phyloP scores from a whole-genome alignment of 2,113 vertebrate species.

The Epinephelus fuscoguttatus region DNA sequence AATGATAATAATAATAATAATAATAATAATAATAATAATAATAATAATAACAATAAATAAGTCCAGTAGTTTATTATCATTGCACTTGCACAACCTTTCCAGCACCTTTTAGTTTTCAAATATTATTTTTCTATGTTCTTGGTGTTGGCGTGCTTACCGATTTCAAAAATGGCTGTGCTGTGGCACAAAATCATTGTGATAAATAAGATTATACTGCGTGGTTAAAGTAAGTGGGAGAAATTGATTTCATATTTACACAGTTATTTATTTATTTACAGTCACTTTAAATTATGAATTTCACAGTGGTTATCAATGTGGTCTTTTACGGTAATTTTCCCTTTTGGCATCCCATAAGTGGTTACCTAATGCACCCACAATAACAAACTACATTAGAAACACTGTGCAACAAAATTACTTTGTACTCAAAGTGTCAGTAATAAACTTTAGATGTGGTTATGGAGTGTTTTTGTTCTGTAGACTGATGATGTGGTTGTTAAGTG shows the following conservation, averaged over 20 bases:
- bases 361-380: not conserved
- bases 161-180: too few species aligned
- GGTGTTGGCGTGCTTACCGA: not conserved
- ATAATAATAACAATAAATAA: too few species aligned
- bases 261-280: not conserved
- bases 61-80: too few species aligned
- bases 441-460: conserved; percentile 36
- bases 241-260: not conserved
- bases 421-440: not conserved
- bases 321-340: not conserved
- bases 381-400: conserved; percentile 4
- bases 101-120: not conserved
- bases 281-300: not conserved
- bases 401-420: not conserved
- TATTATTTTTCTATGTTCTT: not conserved
- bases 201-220: not conserved
- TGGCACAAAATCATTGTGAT: too few species aligned
- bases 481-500: conserved; percentile 21
- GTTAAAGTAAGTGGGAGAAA: not conserved
- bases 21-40: too few species aligned
- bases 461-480: conserved; percentile 16
- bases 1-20: too few species aligned
- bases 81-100: not conserved
- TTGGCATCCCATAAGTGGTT: too few species aligned
- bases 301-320: too few species aligned